These are phyloP conservation scores for Zeuzera pyrina DNA, from an alignment of 2,888 invertebrate genomes.

Conservation along the genomic window DNA sequence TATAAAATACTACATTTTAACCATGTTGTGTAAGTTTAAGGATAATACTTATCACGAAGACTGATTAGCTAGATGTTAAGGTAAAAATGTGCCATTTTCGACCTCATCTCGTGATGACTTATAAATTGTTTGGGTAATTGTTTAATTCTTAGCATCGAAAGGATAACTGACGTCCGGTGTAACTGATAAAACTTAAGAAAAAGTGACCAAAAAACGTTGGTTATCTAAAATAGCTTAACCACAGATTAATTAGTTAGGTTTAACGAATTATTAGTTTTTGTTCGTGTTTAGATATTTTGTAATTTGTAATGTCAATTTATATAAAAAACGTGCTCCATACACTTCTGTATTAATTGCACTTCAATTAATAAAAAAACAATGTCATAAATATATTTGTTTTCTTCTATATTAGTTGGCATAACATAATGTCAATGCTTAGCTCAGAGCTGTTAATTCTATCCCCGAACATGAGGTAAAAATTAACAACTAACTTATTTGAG, in stretches of 20 bases:
- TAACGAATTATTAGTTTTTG: not conserved
- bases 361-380: not conserved
- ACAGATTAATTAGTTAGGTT: too few species aligned
- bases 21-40: not conserved
- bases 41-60: not conserved
- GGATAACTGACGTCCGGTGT: not conserved
- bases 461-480: conserved; percentile 1
- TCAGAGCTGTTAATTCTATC: conserved; percentile 1
- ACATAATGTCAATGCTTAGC: not conserved
- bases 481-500: conserved; percentile 2
- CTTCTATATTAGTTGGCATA: not conserved
- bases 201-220: not conserved
- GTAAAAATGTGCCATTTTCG: not conserved
- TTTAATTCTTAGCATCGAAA: not conserved
- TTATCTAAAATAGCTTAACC: not conserved
- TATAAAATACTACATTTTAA: not conserved
- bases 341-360: not conserved
- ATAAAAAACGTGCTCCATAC: not conserved
- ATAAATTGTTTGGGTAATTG: not conserved
- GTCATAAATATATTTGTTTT: conserved; percentile 1
- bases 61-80: not conserved
- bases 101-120: not conserved
- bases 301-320: not conserved
- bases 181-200: conserved; percentile 1
- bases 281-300: not conserved